phyloP scores from a whole-genome alignment of 2,113 vertebrate species.

The Puntigrus tetrazona region DNA sequence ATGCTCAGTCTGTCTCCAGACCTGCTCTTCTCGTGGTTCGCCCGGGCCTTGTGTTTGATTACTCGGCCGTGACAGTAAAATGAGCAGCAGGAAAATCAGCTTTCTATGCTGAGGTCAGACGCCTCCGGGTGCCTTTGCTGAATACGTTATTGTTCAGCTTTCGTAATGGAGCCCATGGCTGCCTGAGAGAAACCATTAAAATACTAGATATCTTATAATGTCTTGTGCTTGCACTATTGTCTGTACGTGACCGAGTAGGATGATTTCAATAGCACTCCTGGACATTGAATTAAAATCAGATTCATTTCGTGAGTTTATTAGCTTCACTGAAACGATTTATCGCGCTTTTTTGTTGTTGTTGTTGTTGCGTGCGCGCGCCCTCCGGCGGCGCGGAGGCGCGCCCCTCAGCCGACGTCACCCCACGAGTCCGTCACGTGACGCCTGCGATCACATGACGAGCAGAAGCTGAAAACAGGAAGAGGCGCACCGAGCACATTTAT shows the following conservation, averaged over 20 bases:
- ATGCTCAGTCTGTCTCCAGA: background rate
- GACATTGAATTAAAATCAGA: background rate
- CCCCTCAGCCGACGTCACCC: background rate
- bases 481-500: background rate
- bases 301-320: background rate
- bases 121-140: background rate
- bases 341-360: background rate
- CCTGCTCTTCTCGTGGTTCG: background rate
- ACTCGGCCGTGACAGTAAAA: background rate
- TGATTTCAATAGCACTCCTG: too few relatives aligned
- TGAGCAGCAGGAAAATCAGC: background rate
- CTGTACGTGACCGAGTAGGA: background rate
- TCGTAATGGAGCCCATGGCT: background rate
- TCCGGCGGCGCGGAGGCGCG: background rate
- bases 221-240: background rate
- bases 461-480: conserved; percentile 36
- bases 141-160: background rate
- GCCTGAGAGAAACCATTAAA: background rate
- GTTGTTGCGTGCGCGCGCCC: background rate
- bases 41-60: background rate
- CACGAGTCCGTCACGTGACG: conserved; percentile 33
- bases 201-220: background rate
- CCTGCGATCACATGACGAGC: conserved; percentile 47
- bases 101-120: background rate
- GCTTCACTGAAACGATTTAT: background rate